These are phyloP conservation scores for Pempheris klunzingeri DNA, from an alignment of 2,797 vertebrate species.

Conservation along the genomic window DNA sequence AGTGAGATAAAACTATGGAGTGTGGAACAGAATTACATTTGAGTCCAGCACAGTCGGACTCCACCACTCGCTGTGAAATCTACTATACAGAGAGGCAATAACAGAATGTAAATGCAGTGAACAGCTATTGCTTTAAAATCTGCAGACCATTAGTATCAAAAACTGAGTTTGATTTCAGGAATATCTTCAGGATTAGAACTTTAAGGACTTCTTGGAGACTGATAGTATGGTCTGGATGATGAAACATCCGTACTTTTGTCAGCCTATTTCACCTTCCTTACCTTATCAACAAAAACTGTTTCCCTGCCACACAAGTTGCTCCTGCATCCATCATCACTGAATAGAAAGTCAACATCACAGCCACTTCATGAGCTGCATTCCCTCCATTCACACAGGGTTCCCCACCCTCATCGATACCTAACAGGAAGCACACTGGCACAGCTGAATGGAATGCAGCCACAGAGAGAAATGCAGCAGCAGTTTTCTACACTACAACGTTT, in stretches of 20 bases:
- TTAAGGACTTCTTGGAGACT: too few species aligned
- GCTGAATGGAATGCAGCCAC: not conserved
- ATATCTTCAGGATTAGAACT: not conserved
- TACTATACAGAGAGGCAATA: not conserved
- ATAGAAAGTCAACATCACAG: not conserved
- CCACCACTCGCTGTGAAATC: not conserved
- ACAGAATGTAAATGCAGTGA: not conserved
- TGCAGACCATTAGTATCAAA: not conserved
- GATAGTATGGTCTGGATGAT: too few species aligned
- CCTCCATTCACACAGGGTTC: not conserved
- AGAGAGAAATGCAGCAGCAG: not conserved
- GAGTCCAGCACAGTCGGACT: not conserved
- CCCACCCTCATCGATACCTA: not conserved
- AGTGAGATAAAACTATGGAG: not conserved
- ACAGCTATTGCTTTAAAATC: not conserved
- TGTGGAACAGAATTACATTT: not conserved
- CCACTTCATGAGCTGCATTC: not conserved
- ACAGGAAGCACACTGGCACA: not conserved
- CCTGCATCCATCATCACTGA: not conserved
- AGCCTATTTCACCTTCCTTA: too few species aligned
- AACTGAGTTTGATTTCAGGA: not conserved
- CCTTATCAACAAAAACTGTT: not conserved
- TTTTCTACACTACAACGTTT: too few species aligned
- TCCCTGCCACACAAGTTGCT: not conserved
- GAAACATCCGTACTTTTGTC: too few species aligned